Percentiles rank a stretch among this genome's conserved stretches.
Evolutionary conservation across 2,113 vertebrate species (phyloP).

Genomic region (Spea bombifrons): DNA sequence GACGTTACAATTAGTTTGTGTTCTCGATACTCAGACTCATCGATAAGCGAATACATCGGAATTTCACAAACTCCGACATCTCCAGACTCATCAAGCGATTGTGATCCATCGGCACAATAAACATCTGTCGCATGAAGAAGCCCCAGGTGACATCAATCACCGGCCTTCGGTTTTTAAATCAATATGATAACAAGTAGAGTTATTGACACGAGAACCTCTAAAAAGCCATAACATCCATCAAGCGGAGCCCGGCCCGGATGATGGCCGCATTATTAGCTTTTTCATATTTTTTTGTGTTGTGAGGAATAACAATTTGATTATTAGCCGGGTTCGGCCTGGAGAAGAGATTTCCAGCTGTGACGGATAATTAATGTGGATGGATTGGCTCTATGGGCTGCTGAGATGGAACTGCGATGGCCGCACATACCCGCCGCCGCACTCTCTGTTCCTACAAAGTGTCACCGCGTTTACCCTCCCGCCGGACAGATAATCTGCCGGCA

Average conservation of each 20-base stretch:
- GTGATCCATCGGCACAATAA: background rate
- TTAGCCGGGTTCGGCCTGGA: background rate
- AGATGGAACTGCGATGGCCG: background rate
- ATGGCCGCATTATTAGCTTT: background rate
- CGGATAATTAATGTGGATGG: conserved; percentile 17
- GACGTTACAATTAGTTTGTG: too few relatives aligned
- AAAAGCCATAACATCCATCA: background rate
- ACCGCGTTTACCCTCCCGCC: background rate
- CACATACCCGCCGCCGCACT: background rate
- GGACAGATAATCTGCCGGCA: too few relatives aligned
- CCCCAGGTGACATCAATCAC: background rate
- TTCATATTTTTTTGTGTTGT: background rate
- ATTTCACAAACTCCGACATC: too few relatives aligned
- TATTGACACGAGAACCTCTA: background rate
- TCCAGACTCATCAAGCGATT: too few relatives aligned
- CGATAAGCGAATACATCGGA: too few relatives aligned
- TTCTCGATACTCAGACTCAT: too few relatives aligned
- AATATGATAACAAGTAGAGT: background rate
- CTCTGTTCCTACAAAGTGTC: background rate
- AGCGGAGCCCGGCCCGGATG: background rate
- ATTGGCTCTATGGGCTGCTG: background rate
- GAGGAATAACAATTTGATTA: conserved; percentile 10
- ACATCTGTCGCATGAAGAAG: background rate
- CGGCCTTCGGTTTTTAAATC: background rate
- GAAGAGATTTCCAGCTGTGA: conserved; percentile 8